Conservation (phyloP, 30 jellyfish, hydroid and myxozoan species). For the Aurelia aurita region DNA sequence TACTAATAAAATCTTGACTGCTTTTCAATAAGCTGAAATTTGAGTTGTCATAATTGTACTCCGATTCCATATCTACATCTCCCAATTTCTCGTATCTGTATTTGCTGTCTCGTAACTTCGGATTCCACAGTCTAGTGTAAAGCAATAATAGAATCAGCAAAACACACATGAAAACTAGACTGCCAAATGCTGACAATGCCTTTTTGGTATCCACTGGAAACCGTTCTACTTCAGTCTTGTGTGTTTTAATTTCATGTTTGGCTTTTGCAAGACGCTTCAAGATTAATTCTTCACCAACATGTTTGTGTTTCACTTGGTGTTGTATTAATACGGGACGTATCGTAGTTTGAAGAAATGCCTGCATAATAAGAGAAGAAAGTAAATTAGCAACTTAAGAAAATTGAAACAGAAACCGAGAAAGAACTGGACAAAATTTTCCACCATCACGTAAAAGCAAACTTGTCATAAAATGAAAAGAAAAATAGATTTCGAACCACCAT, state of each 20-base stretch:
- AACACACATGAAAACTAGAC: constrained; percentile 72
- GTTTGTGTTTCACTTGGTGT: constrained; percentile 7
- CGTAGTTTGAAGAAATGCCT: constrained; percentile 56
- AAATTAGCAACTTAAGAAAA: too few relatives aligned
- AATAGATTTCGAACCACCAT: too few relatives aligned
- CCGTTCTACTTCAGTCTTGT: constrained; percentile 1
- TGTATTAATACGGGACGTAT: neutral
- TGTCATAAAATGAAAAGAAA: too few relatives aligned
- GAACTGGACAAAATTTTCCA: too few relatives aligned
- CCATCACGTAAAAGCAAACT: too few relatives aligned
- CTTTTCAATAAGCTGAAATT: constrained; percentile 75
- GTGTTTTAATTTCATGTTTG: constrained; percentile 34
- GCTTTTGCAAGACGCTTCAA: constrained; percentile 67
- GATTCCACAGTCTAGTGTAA: constrained; percentile 73
- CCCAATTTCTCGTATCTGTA: constrained; percentile 15
- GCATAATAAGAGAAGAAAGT: neutral
- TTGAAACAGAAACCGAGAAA: too few relatives aligned
- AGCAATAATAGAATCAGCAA: constrained; percentile 44
- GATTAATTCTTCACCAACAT: constrained; percentile 58
- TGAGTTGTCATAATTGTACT: constrained; percentile 7
- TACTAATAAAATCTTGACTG: constrained; percentile 76
- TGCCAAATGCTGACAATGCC: constrained; percentile 80
- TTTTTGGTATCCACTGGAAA: constrained; percentile 60
- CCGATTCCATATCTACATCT: constrained; percentile 34
- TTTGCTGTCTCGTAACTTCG: neutral